These are phyloP conservation scores for Phylloscopus collybita DNA, from an alignment of 2,797 vertebrate genomes.

Conservation along the genomic window DNA sequence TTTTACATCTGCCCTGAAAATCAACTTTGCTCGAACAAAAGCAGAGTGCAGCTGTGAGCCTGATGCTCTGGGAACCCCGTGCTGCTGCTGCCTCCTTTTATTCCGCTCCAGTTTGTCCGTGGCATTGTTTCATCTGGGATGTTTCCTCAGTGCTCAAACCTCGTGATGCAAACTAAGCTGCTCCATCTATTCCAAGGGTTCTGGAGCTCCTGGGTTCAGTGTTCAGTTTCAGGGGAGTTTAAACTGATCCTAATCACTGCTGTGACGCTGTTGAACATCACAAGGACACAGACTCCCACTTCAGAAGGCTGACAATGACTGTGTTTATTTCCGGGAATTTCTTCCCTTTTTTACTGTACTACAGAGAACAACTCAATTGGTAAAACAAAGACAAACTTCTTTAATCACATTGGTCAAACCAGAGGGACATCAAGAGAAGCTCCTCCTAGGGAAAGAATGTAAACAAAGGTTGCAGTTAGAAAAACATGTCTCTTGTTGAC, in stretches of 20 bases:
- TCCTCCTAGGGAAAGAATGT: too few species aligned
- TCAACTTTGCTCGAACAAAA: neutral
- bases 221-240: neutral
- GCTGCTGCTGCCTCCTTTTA: neutral
- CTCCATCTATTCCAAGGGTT: neutral
- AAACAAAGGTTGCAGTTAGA: too few species aligned
- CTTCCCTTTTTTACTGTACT: too few species aligned
- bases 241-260: neutral
- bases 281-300: too few species aligned
- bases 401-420: too few species aligned
- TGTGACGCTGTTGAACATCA: too few species aligned
- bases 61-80: neutral
- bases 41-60: neutral
- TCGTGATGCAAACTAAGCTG: neutral
- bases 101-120: constrained; percentile 1
- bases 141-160: neutral
- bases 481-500: too few species aligned
- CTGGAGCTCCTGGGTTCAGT: neutral
- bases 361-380: too few species aligned
- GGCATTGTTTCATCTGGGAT: neutral
- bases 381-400: too few species aligned
- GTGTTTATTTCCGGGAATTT: too few species aligned
- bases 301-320: too few species aligned
- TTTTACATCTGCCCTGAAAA: neutral
- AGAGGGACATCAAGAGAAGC: too few species aligned